Evolutionary conservation across 2,888 invertebrate species (phyloP).

Genomic region (Polydrusus tereticollis): DNA sequence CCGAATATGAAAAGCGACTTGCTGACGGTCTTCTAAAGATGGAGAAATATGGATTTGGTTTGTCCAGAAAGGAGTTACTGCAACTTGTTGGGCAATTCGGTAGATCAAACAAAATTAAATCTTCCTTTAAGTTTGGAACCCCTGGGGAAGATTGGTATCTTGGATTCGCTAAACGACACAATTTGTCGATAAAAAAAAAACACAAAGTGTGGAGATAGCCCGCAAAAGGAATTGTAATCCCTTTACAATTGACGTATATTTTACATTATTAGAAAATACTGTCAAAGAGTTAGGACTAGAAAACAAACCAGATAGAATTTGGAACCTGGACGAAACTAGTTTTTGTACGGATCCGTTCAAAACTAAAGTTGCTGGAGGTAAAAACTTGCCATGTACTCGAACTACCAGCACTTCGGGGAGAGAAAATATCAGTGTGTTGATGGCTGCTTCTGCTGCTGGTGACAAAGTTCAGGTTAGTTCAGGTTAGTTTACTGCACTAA

Average conservation of each 20-base stretch:
- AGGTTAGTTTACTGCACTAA: too few relatives aligned
- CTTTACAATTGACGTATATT: slow-evolving; percentile 44
- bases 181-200: slow-evolving; percentile 54
- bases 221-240: slow-evolving; percentile 52
- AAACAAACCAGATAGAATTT: too few relatives aligned
- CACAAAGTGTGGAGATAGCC: slow-evolving; percentile 53
- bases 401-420: slow-evolving; percentile 51
- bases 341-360: slow-evolving; percentile 43
- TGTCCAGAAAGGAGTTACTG: slow-evolving; percentile 19
- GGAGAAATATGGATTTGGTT: slow-evolving; percentile 27
- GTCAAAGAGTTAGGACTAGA: slow-evolving; percentile 28
- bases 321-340: too few relatives aligned
- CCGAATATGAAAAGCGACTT: slow-evolving; percentile 5
- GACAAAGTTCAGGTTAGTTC: slow-evolving; percentile 59
- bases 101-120: slow-evolving; percentile 11
- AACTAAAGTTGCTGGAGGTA: slow-evolving; percentile 44
- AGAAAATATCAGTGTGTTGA: slow-evolving; percentile 58
- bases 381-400: too few relatives aligned
- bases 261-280: slow-evolving; percentile 30
- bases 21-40: slow-evolving; percentile 16
- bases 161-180: slow-evolving; percentile 37
- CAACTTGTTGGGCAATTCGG: slow-evolving; percentile 10
- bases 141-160: slow-evolving; percentile 26
- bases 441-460: slow-evolving; percentile 53
- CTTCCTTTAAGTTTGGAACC: slow-evolving; percentile 2